Evolutionary conservation across 1,140 invertebrate species (phyloP).

Genomic region (Planococcus citri): DNA sequence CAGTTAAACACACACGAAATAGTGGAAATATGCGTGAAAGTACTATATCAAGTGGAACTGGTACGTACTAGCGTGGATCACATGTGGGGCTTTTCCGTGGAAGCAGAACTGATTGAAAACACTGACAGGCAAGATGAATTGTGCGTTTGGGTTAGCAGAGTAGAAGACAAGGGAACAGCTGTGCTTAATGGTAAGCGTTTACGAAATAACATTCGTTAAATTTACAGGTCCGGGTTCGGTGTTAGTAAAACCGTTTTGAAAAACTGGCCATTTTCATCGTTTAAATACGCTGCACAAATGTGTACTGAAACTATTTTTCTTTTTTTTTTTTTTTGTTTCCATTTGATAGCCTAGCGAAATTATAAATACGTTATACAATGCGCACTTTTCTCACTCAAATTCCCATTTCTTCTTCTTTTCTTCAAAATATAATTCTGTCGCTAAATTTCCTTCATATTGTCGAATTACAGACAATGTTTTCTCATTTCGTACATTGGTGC

Average conservation of each 20-base stretch:
- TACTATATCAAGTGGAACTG: conserved; percentile 90
- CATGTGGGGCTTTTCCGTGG: conserved; percentile 96
- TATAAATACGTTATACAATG: too few species aligned
- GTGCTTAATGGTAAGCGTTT: conserved; percentile 78
- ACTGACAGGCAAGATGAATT: conserved; percentile 89
- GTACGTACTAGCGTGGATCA: conserved; percentile 75
- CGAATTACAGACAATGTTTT: too few species aligned
- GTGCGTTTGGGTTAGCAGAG: conserved; percentile 89
- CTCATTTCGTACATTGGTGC: too few species aligned
- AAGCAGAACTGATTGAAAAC: conserved; percentile 92
- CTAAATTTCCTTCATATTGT: too few species aligned
- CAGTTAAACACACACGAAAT: conserved; percentile 89
- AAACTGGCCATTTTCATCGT: neutral
- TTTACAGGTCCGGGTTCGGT: neutral
- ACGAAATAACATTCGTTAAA: neutral
- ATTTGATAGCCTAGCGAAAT: too few species aligned
- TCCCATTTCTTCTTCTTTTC: too few species aligned
- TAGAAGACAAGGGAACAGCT: conserved; percentile 86
- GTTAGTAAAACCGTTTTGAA: too few species aligned
- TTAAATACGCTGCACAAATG: neutral
- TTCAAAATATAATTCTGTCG: too few species aligned
- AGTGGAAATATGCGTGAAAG: conserved; percentile 91
- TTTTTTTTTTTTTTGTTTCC: too few species aligned
- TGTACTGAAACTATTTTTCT: too few species aligned
- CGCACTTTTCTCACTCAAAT: conserved; percentile 11